A percentile compares a stretch with the other conserved stretches of the same genome.
Conservation (phyloP, 1,140 invertebrate species). For the Caenorhabditis brenneri region DNA sequence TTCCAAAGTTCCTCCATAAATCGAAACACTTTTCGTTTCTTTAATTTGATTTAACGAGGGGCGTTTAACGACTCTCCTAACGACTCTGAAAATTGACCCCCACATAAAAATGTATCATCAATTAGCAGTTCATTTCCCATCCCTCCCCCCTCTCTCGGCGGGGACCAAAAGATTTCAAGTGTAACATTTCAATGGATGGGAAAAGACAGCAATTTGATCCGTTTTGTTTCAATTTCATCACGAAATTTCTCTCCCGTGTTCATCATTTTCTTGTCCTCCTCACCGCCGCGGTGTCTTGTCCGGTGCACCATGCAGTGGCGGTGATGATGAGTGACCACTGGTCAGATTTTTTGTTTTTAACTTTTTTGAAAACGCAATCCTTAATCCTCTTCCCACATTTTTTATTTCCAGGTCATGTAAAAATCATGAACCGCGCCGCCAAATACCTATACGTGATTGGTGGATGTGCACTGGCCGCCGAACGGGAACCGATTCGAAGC, state of each 20-base stretch:
- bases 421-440: background rate
- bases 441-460: conserved; percentile 29
- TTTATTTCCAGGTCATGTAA: background rate
- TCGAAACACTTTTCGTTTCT: too few species aligned
- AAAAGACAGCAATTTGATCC: conserved; percentile 10
- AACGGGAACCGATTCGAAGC: background rate
- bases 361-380: too few species aligned
- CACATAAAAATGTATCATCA: background rate
- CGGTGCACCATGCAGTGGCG: background rate
- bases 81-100: too few species aligned
- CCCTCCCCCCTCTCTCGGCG: background rate
- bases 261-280: background rate
- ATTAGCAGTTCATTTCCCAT: background rate
- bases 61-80: too few species aligned
- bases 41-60: too few species aligned
- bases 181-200: conserved; percentile 17
- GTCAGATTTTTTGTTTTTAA: background rate
- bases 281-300: background rate
- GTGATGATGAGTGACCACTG: background rate
- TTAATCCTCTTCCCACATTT: too few species aligned
- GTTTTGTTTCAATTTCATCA: conserved; percentile 1
- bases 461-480: conserved; percentile 14
- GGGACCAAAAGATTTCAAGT: background rate
- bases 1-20: too few species aligned
- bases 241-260: background rate